phyloP scores from a whole-genome alignment of 2,113 vertebrate species.

The Nyctereutes procyonoides region DNA sequence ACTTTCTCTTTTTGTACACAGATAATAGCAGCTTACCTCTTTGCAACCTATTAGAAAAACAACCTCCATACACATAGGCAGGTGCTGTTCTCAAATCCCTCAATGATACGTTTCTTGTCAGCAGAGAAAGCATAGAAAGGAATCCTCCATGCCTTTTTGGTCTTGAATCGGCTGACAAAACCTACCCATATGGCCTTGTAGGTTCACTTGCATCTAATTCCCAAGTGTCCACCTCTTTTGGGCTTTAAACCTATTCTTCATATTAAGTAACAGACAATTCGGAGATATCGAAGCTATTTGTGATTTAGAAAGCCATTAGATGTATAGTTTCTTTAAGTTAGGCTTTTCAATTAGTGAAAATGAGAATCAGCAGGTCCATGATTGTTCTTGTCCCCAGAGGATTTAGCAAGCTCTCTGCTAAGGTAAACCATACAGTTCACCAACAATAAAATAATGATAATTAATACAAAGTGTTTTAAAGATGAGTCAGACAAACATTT shows the following conservation, averaged over 20 bases:
- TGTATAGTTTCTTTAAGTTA: neutral
- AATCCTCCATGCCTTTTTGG: neutral
- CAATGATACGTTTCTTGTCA: neutral
- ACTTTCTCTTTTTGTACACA: neutral
- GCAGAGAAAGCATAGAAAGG: neutral
- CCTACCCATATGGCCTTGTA: neutral
- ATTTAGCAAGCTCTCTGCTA: neutral
- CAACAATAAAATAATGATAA: neutral
- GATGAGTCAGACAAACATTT: neutral
- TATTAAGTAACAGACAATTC: neutral
- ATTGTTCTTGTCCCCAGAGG: neutral
- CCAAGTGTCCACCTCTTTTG: neutral
- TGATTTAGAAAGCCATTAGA: conserved; percentile 20
- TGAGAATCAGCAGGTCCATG: neutral
- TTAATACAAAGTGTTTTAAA: conserved; percentile 54
- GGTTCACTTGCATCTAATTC: neutral
- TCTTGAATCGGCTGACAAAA: neutral
- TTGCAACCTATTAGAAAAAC: neutral
- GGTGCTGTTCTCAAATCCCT: neutral
- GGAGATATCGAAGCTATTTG: neutral
- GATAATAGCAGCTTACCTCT: neutral
- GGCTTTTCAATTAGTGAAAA: conserved; percentile 36
- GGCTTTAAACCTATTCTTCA: conserved; percentile 10
- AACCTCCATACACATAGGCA: neutral
- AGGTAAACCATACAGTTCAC: neutral